Evolutionary conservation across 1,140 invertebrate species (phyloP).

Genomic region (Hirudo medicinalis): DNA sequence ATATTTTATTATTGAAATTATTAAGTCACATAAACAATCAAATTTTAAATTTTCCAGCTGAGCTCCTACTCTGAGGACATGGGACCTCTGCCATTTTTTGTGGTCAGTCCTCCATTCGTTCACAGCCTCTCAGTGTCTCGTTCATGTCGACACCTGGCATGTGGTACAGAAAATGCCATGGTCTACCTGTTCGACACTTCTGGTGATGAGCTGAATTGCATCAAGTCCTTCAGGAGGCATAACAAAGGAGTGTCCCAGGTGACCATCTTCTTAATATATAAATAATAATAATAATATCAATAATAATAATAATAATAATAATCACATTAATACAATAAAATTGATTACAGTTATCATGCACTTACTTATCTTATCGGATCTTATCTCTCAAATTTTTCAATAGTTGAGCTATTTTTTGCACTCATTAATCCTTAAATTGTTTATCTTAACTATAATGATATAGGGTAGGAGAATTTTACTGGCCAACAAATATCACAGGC

Average conservation of each 20-base stretch:
- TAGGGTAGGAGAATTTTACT: not conserved
- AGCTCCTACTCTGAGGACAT: constrained; percentile 1
- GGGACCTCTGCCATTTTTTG: not conserved
- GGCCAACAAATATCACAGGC: not conserved
- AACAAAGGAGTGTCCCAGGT: constrained; percentile 21
- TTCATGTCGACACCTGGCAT: constrained; percentile 7
- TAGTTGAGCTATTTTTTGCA: not conserved
- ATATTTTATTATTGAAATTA: too few relatives aligned
- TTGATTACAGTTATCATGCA: too few relatives aligned
- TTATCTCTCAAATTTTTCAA: too few relatives aligned
- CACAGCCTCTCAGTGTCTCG: constrained; percentile 13
- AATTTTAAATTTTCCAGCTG: constrained; percentile 25
- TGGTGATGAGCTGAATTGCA: constrained; percentile 1
- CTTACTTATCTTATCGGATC: too few relatives aligned
- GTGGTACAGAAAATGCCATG: constrained; percentile 22
- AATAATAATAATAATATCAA: not conserved
- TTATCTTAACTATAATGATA: not conserved
- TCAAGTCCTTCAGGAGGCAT: constrained; percentile 9
- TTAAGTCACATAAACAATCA: too few relatives aligned
- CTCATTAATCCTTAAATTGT: not conserved
- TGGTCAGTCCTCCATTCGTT: constrained; percentile 21
- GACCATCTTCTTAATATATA: not conserved
- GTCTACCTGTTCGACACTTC: constrained; percentile 16
- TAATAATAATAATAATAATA: too few relatives aligned
- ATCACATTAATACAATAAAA: not conserved